Evolutionary conservation across 1,140 invertebrate species (phyloP).

Genomic region (Leucophenga varia): DNA sequence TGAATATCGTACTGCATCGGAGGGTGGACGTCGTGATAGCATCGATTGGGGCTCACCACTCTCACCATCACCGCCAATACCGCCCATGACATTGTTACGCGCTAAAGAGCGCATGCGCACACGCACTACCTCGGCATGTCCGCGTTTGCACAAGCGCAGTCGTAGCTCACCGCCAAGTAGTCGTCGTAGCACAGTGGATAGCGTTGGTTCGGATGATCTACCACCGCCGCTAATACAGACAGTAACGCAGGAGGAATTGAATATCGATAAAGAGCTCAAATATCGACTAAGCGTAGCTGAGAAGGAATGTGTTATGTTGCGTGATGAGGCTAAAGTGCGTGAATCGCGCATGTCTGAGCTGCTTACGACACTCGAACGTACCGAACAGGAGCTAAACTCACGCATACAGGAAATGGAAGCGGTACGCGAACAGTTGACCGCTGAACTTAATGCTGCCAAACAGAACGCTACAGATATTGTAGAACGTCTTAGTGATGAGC

Average conservation of each 20-base stretch:
- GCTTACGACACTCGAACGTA: conserved; percentile 67
- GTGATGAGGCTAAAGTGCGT: conserved; percentile 63
- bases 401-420: conserved; percentile 69
- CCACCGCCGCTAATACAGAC: conserved; percentile 37
- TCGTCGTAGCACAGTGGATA: conserved; percentile 67
- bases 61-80: conserved; percentile 73
- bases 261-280: conserved; percentile 49
- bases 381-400: conserved; percentile 69
- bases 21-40: conserved; percentile 67
- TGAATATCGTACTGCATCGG: conserved; percentile 81
- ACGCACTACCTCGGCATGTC: conserved; percentile 57
- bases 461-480: conserved; percentile 55
- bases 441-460: conserved; percentile 54
- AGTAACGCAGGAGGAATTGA: conserved; percentile 57
- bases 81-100: conserved; percentile 70
- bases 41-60: conserved; percentile 66
- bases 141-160: conserved; percentile 63
- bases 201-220: conserved; percentile 64
- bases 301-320: conserved; percentile 69
- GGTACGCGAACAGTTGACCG: conserved; percentile 43
- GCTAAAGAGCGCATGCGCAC: conserved; percentile 75
- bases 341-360: conserved; percentile 75
- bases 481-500: conserved; percentile 36
- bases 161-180: conserved; percentile 67
- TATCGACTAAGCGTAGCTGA: conserved; percentile 57